phyloP scores from a whole-genome alignment of 2,797 vertebrate species.

The Aplochiton taeniatus region DNA sequence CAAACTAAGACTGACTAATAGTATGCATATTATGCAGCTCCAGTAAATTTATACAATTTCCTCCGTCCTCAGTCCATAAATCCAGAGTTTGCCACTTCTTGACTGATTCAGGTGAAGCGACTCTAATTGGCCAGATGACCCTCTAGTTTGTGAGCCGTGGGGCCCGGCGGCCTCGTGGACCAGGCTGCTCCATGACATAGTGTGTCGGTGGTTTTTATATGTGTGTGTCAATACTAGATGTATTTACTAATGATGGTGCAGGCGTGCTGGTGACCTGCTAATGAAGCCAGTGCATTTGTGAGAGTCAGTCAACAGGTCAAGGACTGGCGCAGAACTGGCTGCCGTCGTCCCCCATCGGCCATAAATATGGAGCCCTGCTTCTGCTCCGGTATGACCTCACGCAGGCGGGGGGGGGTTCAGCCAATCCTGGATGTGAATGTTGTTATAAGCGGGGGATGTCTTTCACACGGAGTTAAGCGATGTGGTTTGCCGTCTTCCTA shows the following conservation, averaged over 20 bases:
- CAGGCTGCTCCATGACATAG: slow-evolving; percentile 65
- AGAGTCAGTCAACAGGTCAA: slow-evolving; percentile 77
- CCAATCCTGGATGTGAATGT: slow-evolving; percentile 25
- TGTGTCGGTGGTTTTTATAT: slow-evolving; percentile 65
- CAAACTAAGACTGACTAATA: slow-evolving; percentile 81
- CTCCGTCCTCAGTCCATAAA: slow-evolving; percentile 75
- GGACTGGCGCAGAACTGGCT: slow-evolving; percentile 65
- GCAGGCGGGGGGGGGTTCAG: not conserved
- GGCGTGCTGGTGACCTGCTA: slow-evolving; percentile 69
- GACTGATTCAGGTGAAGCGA: slow-evolving; percentile 69
- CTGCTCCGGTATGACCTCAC: slow-evolving; percentile 21
- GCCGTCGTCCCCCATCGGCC: slow-evolving; percentile 31
- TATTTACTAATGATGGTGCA: slow-evolving; percentile 74
- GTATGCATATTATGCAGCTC: slow-evolving; percentile 70
- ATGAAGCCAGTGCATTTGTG: slow-evolving; percentile 76
- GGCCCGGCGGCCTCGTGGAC: slow-evolving; percentile 57
- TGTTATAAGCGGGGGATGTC: not conserved
- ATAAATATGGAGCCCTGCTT: slow-evolving; percentile 21
- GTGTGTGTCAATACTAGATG: slow-evolving; percentile 74
- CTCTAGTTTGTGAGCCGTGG: slow-evolving; percentile 24
- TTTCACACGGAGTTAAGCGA: no score
- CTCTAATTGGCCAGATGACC: slow-evolving; percentile 76
- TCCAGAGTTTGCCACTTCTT: slow-evolving; percentile 73
- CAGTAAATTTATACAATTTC: slow-evolving; percentile 75
- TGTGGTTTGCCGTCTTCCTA: no score